phyloP scores from a whole-genome alignment of 2,888 invertebrate species.

The Pharmacophagus antenor region DNA sequence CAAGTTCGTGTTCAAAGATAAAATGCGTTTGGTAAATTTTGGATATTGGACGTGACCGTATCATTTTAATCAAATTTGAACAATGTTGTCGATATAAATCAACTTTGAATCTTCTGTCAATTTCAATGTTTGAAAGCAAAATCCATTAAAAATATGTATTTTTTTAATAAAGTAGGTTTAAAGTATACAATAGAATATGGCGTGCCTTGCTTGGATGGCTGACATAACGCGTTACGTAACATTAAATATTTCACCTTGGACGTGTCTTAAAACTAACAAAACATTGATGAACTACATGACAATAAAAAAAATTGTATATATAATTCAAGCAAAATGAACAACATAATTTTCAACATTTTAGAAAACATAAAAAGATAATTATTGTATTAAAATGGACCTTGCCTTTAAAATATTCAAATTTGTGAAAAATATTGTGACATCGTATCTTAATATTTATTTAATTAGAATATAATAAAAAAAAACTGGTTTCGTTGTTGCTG shows the following conservation, averaged over 20 bases:
- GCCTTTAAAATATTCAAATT: too few relatives aligned
- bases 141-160: too few relatives aligned
- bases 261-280: neutral
- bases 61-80: constrained; percentile 29
- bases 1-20: constrained; percentile 47
- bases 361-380: too few relatives aligned
- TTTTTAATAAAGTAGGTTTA: neutral
- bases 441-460: neutral
- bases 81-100: neutral
- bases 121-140: constrained; percentile 28
- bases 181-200: neutral
- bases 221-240: neutral
- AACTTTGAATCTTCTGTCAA: constrained; percentile 1
- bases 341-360: too few relatives aligned
- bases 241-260: neutral
- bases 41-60: constrained; percentile 34
- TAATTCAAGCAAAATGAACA: too few relatives aligned
- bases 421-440: too few relatives aligned
- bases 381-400: too few relatives aligned
- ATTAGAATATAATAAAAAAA: neutral
- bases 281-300: too few relatives aligned
- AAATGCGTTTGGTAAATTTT: constrained; percentile 36
- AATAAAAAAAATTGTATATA: too few relatives aligned
- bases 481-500: constrained; percentile 9
- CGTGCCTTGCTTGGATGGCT: neutral